phyloP scores from a whole-genome alignment of 2,113 vertebrate genomes.

The Antigone vipio region DNA sequence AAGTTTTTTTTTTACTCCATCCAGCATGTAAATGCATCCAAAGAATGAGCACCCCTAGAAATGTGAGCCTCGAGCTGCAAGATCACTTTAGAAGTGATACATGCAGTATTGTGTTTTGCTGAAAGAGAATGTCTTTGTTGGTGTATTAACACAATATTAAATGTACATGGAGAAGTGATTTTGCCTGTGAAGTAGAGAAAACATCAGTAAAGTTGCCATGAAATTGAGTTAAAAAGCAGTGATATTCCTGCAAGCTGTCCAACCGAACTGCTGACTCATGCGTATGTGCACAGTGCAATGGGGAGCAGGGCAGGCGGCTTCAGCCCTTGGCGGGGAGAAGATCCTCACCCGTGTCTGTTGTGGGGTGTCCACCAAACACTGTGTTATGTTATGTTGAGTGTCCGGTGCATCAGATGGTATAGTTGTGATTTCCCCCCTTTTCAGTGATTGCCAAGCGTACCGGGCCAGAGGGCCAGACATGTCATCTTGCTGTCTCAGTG shows the following conservation, averaged over 20 bases:
- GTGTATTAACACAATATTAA: neutral
- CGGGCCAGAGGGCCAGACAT: neutral
- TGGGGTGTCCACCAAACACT: neutral
- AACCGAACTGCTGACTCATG: neutral
- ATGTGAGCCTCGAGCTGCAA: neutral
- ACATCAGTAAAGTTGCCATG: neutral
- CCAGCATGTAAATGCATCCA: neutral
- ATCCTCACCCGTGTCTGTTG: neutral
- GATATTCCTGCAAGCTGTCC: neutral
- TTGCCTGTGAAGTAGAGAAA: neutral
- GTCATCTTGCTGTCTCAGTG: neutral
- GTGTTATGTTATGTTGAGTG: neutral
- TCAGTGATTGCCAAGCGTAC: neutral
- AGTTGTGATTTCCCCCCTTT: neutral
- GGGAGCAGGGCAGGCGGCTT: neutral
- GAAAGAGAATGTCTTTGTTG: neutral
- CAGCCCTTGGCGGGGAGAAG: neutral
- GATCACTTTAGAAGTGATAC: neutral
- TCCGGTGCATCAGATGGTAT: neutral
- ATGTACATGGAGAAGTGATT: neutral
- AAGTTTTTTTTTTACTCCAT: neutral
- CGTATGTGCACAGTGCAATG: accelerated
- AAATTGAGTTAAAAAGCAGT: neutral
- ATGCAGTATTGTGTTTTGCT: neutral
- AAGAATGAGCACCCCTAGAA: neutral